These are phyloP conservation scores for Nymphalis urticae DNA, from an alignment of 2,888 invertebrate species.

Conservation along the genomic window DNA sequence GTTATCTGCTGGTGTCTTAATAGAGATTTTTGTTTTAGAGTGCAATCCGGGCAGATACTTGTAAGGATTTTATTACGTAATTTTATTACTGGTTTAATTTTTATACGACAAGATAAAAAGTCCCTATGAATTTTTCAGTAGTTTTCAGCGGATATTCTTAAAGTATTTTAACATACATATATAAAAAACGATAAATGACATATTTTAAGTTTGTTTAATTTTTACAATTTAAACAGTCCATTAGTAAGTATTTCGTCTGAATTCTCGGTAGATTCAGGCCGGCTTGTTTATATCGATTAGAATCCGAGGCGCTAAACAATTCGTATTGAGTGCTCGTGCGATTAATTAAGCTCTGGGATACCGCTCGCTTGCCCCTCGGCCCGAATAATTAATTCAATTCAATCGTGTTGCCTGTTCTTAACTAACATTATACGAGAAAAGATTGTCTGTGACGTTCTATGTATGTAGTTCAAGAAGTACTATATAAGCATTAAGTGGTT, in stretches of 20 bases:
- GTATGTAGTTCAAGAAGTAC: constrained; percentile 1
- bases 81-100: constrained; percentile 9
- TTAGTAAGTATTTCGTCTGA: constrained; percentile 12
- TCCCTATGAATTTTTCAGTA: too few species aligned
- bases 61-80: constrained; percentile 8
- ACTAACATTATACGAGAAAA: constrained; percentile 30
- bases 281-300: constrained; percentile 34
- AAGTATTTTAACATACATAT: too few species aligned
- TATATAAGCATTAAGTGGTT: constrained; percentile 4
- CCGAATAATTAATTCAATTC: constrained; percentile 41
- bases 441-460: constrained; percentile 15
- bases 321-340: constrained; percentile 35
- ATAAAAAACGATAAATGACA: too few species aligned
- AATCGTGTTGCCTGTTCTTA: constrained; percentile 27
- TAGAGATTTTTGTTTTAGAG: constrained; percentile 16
- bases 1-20: constrained; percentile 15
- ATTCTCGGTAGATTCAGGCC: constrained; percentile 20
- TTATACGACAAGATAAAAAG: not conserved
- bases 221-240: not conserved
- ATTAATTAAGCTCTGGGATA: constrained; percentile 46
- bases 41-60: constrained; percentile 6
- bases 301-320: constrained; percentile 35
- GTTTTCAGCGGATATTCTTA: too few species aligned
- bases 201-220: not conserved
- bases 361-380: constrained; percentile 34